Evolutionary conservation across 2,113 vertebrate species (phyloP).

Genomic region (Gyps fulvus): DNA sequence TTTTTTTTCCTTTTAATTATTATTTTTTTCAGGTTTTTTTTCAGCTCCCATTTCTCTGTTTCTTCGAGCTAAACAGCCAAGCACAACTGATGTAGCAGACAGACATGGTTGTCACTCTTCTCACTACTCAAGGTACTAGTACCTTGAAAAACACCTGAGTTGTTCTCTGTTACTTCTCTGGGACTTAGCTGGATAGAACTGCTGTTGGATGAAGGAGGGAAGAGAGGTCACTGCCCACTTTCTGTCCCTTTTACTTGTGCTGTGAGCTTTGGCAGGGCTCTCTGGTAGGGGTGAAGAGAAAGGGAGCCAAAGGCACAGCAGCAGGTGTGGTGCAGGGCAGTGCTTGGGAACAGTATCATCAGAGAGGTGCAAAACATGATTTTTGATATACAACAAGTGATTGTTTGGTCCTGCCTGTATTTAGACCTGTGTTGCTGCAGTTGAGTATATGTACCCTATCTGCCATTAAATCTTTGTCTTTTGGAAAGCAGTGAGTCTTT

Average conservation of each 20-base stretch:
- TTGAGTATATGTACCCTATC: not conserved
- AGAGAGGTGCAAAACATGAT: not conserved
- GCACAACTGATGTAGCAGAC: not conserved
- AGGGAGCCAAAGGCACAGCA: not conserved
- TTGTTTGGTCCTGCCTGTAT: not conserved
- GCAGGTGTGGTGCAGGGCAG: not conserved
- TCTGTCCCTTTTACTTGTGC: not conserved
- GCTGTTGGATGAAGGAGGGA: not conserved
- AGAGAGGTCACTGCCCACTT: not conserved
- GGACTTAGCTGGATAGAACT: not conserved
- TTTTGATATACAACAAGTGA: not conserved
- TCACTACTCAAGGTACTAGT: not conserved
- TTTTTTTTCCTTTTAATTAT: no score
- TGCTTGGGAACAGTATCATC: not conserved
- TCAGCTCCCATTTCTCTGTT: not conserved
- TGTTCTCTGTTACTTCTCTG: not conserved
- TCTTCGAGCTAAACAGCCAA: not conserved
- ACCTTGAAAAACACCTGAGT: not conserved
- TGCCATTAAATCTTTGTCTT: not conserved
- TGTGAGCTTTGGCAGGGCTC: not conserved
- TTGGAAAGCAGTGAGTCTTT: not conserved
- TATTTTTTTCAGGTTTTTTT: not conserved
- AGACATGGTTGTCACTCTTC: not conserved
- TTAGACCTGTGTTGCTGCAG: not conserved
- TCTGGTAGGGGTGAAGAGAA: not conserved